Conservation (phyloP, 2,113 vertebrate species). For the Pseudorhombus dupliciocellatus region DNA sequence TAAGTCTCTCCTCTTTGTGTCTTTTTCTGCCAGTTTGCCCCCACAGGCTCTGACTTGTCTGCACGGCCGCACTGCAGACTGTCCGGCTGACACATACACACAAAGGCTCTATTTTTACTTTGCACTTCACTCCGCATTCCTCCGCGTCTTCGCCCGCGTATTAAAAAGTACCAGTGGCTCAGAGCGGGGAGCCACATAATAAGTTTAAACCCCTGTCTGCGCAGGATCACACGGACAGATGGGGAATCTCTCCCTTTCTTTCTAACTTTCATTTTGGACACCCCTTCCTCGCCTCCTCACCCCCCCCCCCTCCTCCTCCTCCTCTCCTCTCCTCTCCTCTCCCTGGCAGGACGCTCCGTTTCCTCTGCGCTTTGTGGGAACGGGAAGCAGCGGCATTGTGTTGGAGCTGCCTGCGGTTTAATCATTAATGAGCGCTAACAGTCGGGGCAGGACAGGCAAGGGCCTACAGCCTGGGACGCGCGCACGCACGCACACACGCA, state of each 20-base stretch:
- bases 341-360: conserved; percentile 66
- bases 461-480: conserved; percentile 41
- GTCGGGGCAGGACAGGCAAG: conserved; percentile 44
- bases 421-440: conserved; percentile 72
- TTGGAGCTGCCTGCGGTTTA: conserved; percentile 66
- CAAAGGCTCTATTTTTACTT: conserved; percentile 76
- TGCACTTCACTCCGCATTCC: conserved; percentile 41
- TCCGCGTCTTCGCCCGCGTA: not conserved
- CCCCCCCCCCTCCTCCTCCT: conserved; percentile 51
- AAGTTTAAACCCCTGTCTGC: conserved; percentile 25
- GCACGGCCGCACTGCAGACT: conserved; percentile 48
- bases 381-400: conserved; percentile 77
- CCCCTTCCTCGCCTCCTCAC: not conserved
- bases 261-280: conserved; percentile 42
- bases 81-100: conserved; percentile 56
- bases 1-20: conserved; percentile 37
- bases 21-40: conserved; percentile 35
- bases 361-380: conserved; percentile 74
- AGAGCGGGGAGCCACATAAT: conserved; percentile 18
- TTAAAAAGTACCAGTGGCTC: conserved; percentile 27
- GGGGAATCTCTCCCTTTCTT: conserved; percentile 33
- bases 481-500: conserved; percentile 29
- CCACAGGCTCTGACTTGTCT: conserved; percentile 58
- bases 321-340: conserved; percentile 17
- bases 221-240: conserved; percentile 42